These are phyloP conservation scores for Pelvicachromis taeniatus DNA, from an alignment of 2,113 vertebrate genomes.

Conservation along the genomic window DNA sequence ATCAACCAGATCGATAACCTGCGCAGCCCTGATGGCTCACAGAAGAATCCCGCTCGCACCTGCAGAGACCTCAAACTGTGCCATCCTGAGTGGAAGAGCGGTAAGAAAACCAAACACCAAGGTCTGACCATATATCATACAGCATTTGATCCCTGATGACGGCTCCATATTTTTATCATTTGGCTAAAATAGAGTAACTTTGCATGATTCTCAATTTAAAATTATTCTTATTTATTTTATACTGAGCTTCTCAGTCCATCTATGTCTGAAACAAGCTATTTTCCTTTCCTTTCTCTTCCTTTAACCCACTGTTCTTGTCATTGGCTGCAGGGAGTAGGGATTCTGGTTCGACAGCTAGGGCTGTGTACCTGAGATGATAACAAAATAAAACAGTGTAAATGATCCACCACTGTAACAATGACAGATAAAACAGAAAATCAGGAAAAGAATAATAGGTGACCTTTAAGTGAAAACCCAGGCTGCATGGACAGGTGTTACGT, in stretches of 20 bases:
- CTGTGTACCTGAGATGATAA: background rate
- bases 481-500: background rate
- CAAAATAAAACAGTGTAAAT: background rate
- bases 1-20: conserved; percentile 95
- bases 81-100: conserved; percentile 94
- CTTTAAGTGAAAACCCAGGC: background rate
- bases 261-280: background rate
- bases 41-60: conserved; percentile 92
- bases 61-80: conserved; percentile 94
- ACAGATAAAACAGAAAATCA: background rate
- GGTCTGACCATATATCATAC: background rate
- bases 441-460: background rate
- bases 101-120: conserved; percentile 60
- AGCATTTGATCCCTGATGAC: background rate
- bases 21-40: conserved; percentile 88
- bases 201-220: background rate
- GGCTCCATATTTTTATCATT: background rate
- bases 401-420: background rate
- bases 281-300: background rate
- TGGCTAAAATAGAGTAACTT: background rate
- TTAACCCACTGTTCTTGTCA: background rate
- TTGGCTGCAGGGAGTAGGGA: background rate
- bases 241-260: background rate
- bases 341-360: background rate
- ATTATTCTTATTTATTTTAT: background rate